Evolutionary conservation across 30 jellyfish, hydroid and myxozoan genomes (phyloP).

Genomic region (Turritopsis rubra): DNA sequence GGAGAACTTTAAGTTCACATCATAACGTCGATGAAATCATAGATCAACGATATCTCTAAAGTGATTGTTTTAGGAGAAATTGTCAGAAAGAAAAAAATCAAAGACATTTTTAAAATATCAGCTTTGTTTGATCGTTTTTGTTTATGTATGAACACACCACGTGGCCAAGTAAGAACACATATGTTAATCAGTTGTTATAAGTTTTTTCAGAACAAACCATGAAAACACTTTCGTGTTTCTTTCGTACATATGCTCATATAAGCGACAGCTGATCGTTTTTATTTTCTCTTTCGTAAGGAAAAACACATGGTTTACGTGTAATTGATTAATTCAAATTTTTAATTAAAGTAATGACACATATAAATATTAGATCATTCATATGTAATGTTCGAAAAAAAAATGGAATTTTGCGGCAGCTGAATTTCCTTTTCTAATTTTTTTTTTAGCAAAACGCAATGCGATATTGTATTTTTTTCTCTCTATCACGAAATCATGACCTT

Average conservation of each 20-base stretch:
- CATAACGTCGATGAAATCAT: too few relatives aligned
- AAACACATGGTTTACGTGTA: not conserved
- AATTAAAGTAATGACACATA: not conserved
- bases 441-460: not conserved
- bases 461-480: too few relatives aligned
- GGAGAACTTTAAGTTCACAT: too few relatives aligned
- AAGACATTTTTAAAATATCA: too few relatives aligned
- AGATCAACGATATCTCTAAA: too few relatives aligned
- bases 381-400: not conserved
- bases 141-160: not conserved
- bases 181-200: not conserved
- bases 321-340: not conserved
- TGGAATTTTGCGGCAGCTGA: not conserved
- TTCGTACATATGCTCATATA: not conserved
- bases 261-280: not conserved
- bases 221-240: not conserved
- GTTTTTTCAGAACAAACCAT: not conserved
- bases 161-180: not conserved
- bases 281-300: too few relatives aligned
- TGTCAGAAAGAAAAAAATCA: too few relatives aligned
- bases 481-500: not conserved
- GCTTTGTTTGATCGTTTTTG: too few relatives aligned
- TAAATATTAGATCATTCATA: not conserved
- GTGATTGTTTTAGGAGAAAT: too few relatives aligned
- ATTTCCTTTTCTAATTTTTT: too few relatives aligned